Percentiles rank a stretch among this genome's conserved stretches.
Evolutionary conservation across 1,140 invertebrate species (phyloP).

Genomic region (Drosophila ficusphila): DNA sequence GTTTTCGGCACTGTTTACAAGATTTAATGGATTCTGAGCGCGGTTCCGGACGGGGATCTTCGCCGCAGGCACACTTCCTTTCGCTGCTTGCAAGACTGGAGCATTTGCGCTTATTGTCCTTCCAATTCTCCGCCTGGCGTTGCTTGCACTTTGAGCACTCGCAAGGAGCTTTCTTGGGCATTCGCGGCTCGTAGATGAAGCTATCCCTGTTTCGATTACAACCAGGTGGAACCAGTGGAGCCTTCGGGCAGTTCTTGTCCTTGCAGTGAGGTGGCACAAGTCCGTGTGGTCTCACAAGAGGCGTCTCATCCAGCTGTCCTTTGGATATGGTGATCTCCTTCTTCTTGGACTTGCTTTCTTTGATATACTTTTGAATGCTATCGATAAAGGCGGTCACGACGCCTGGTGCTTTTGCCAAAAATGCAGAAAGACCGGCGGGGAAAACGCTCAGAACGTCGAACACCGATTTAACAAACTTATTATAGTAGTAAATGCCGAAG

Average conservation of each 20-base stretch:
- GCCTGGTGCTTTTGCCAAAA: conserved; percentile 23
- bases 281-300: conserved; percentile 24
- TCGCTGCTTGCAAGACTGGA: not conserved
- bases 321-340: conserved; percentile 25
- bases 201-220: conserved; percentile 1
- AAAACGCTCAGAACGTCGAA: conserved; percentile 28
- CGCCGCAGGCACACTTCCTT: not conserved
- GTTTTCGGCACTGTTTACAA: conserved; percentile 15
- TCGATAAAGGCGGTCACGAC: not conserved
- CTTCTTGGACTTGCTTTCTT: not conserved
- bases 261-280: conserved; percentile 29
- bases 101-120: conserved; percentile 43
- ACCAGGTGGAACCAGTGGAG: not conserved
- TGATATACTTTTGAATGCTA: not conserved
- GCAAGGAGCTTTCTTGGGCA: conserved; percentile 14
- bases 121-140: conserved; percentile 33
- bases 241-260: conserved; percentile 18
- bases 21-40: not conserved
- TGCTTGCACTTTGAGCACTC: conserved; percentile 42
- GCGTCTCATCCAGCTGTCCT: conserved; percentile 45
- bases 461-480: conserved; percentile 39
- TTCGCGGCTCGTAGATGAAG: conserved; percentile 34
- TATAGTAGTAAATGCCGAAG: conserved; percentile 57
- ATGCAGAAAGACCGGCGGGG: conserved; percentile 20
- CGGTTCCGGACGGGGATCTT: not conserved